These are phyloP conservation scores for Pogonocichla stellata DNA, from an alignment of 2,113 vertebrate species.

Conservation along the genomic window DNA sequence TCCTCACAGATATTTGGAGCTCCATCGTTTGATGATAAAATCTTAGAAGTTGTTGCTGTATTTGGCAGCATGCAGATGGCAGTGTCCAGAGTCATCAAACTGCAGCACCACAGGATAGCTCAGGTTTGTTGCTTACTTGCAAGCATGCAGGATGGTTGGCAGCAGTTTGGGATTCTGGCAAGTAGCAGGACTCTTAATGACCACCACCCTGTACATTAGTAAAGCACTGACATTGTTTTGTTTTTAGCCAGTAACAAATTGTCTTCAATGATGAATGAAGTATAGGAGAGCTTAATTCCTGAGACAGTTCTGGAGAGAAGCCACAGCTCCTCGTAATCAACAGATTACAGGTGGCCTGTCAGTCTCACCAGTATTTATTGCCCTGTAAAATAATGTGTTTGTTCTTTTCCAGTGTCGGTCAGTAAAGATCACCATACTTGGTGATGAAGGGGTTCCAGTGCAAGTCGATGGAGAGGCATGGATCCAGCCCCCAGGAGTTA, in stretches of 20 bases:
- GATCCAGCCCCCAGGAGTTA: conserved; percentile 95
- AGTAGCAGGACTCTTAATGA: not conserved
- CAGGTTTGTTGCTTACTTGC: conserved; percentile 78
- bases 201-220: not conserved
- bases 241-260: not conserved
- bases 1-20: conserved; percentile 91
- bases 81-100: conserved; percentile 94
- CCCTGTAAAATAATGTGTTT: conserved; percentile 1
- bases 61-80: conserved; percentile 99
- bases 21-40: conserved; percentile 96
- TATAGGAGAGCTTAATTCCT: not conserved
- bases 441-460: conserved; percentile 94
- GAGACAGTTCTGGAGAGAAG: not conserved
- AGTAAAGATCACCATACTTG: conserved; percentile 97
- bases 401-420: conserved; percentile 85
- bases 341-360: not conserved
- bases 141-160: not conserved
- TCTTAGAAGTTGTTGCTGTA: conserved; percentile 94
- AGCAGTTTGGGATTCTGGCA: not conserved
- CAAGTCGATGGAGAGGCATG: conserved; percentile 98
- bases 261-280: not conserved
- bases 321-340: not conserved
- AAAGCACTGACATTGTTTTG: not conserved
- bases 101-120: conserved; percentile 96
- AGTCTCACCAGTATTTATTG: not conserved